Evolutionary conservation across 2,113 vertebrate species (phyloP).

Genomic region (Canis aureus): DNA sequence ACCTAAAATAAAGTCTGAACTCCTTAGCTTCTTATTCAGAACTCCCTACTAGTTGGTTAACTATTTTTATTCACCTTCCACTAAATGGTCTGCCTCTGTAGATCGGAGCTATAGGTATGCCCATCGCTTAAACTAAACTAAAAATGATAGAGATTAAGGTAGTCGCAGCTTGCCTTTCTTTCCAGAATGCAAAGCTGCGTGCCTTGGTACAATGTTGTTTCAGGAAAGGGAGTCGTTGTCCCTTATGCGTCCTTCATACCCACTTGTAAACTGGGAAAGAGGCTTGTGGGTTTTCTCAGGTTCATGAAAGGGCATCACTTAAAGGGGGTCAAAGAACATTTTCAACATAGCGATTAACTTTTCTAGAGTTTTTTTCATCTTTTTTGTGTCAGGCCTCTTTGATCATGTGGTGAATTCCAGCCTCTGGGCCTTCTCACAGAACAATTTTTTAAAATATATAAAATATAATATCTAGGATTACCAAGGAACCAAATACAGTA

Average conservation of each 20-base stretch:
- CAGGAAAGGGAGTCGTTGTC: neutral
- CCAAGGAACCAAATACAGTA: neutral
- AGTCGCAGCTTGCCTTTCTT: neutral
- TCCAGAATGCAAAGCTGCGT: neutral
- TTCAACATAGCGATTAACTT: neutral
- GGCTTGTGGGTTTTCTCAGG: neutral
- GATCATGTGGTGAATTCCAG: neutral
- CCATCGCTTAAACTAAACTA: neutral
- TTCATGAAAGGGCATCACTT: neutral
- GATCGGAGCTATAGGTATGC: neutral
- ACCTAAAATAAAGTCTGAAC: constrained; percentile 18
- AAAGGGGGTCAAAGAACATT: neutral
- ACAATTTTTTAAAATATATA: neutral
- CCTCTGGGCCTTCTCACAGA: neutral
- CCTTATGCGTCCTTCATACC: neutral
- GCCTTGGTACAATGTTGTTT: neutral
- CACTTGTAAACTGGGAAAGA: neutral
- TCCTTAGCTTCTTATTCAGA: neutral
- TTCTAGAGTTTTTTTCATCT: neutral
- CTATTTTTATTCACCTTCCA: neutral
- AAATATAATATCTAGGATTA: neutral
- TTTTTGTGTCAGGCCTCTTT: neutral
- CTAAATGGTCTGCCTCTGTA: neutral
- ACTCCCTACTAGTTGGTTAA: neutral
- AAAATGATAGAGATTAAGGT: neutral